Evolutionary conservation across 37 sponge, comb jelly and placozoan genomes (phyloP).

Genomic region (Hexactinellida sp.): DNA sequence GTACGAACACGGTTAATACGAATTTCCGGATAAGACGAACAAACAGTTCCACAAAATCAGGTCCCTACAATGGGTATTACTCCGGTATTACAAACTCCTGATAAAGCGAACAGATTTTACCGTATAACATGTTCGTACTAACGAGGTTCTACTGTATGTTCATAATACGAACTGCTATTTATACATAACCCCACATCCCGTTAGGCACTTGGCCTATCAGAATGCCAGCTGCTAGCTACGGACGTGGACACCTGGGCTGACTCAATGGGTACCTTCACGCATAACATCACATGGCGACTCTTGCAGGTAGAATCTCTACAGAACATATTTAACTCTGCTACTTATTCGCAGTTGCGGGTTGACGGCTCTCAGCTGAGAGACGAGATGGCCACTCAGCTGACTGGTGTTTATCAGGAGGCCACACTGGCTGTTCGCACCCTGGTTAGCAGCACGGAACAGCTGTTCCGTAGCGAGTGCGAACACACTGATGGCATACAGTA

Average conservation of each 20-base stretch:
- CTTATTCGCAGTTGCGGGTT: neutral
- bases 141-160: no score
- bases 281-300: neutral
- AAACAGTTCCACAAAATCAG: no score
- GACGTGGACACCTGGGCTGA: neutral
- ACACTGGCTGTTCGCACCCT: neutral
- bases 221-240: neutral
- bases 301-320: neutral
- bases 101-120: no score
- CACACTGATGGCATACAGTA: neutral
- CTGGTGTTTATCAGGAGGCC: neutral
- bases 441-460: neutral
- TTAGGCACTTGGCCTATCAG: neutral
- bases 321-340: neutral
- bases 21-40: no score
- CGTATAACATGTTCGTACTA: no score
- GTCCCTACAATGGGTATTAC: no score
- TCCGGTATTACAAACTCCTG: no score
- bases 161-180: no score
- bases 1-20: no score
- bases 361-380: neutral
- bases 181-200: no score
- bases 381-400: neutral
- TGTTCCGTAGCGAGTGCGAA: neutral
- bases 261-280: neutral